Conservation (phyloP, 2,113 vertebrate species). For the Osmerus mordax region DNA sequence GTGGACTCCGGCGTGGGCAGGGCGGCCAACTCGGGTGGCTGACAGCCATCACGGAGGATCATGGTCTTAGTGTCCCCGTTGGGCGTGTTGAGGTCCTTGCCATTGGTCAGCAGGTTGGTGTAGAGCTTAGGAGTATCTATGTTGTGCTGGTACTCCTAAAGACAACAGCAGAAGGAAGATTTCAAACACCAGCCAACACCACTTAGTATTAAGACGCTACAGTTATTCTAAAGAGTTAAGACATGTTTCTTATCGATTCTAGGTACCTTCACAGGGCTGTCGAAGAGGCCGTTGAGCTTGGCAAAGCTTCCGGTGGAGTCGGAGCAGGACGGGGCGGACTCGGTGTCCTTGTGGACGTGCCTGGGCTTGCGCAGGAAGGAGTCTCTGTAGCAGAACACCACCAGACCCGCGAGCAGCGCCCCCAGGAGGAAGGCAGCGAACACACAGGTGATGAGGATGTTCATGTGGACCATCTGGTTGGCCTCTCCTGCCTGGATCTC, state of each 20-base stretch:
- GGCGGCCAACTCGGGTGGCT: conserved; percentile 90
- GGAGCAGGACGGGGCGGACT: conserved; percentile 89
- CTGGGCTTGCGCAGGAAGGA: conserved; percentile 86
- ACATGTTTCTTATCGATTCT: not conserved
- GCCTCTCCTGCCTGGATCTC: conserved; percentile 91
- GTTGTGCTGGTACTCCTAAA: conserved; percentile 85
- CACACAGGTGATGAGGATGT: conserved; percentile 97
- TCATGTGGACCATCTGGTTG: conserved; percentile 99
- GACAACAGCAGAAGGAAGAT: conserved; percentile 21
- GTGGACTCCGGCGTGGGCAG: conserved; percentile 96
- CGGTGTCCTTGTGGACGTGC: conserved; percentile 89
- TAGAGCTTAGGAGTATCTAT: conserved; percentile 93
- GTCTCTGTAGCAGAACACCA: conserved; percentile 94
- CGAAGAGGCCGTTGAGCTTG: conserved; percentile 92
- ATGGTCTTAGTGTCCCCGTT: conserved; percentile 83
- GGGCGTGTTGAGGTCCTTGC: conserved; percentile 82
- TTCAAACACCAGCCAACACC: conserved; percentile 13
- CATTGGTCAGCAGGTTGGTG: conserved; percentile 86
- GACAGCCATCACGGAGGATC: conserved; percentile 83
- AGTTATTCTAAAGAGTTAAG: not conserved
- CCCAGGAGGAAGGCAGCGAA: conserved; percentile 95
- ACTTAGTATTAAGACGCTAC: not conserved
- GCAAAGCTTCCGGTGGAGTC: conserved; percentile 94
- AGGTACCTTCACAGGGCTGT: conserved; percentile 87
- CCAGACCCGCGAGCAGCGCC: conserved; percentile 91